phyloP scores from a whole-genome alignment of 2,888 invertebrate species.

The Cheilosia vulpina region DNA sequence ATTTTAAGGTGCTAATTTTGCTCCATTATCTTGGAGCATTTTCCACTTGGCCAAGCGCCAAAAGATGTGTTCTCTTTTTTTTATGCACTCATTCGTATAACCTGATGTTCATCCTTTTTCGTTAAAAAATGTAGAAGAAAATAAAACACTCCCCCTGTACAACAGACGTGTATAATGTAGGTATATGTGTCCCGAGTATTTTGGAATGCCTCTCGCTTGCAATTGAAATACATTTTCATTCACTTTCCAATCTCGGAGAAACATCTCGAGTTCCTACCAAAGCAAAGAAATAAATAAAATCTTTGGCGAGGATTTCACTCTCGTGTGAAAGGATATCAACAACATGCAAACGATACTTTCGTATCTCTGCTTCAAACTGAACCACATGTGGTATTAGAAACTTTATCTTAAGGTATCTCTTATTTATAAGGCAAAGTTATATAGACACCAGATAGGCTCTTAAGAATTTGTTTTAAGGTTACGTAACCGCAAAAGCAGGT shows the following conservation, averaged over 20 bases:
- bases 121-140: slow-evolving; percentile 3
- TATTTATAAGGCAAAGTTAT: slow-evolving; percentile 25
- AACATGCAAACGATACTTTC: slow-evolving; percentile 13
- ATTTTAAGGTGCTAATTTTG: slow-evolving; percentile 64
- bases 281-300: slow-evolving; percentile 8
- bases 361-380: slow-evolving; percentile 6
- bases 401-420: not conserved
- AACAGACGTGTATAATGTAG: not conserved
- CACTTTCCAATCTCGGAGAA: slow-evolving; percentile 17
- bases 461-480: slow-evolving; percentile 4
- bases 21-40: slow-evolving; percentile 59
- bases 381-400: slow-evolving; percentile 9
- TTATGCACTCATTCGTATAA: not conserved
- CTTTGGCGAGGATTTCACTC: not conserved
- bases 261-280: not conserved
- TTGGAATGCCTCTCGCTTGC: slow-evolving; percentile 18
- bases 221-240: slow-evolving; percentile 38
- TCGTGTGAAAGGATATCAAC: slow-evolving; percentile 1
- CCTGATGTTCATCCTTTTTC: slow-evolving; percentile 12
- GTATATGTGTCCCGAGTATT: slow-evolving; percentile 10
- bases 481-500: slow-evolving; percentile 1
- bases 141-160: not conserved
- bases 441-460: not conserved
- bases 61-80: slow-evolving; percentile 29
- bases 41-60: slow-evolving; percentile 62